Conservation (phyloP, 1,140 invertebrate genomes). For the Sycophila sp. region DNA sequence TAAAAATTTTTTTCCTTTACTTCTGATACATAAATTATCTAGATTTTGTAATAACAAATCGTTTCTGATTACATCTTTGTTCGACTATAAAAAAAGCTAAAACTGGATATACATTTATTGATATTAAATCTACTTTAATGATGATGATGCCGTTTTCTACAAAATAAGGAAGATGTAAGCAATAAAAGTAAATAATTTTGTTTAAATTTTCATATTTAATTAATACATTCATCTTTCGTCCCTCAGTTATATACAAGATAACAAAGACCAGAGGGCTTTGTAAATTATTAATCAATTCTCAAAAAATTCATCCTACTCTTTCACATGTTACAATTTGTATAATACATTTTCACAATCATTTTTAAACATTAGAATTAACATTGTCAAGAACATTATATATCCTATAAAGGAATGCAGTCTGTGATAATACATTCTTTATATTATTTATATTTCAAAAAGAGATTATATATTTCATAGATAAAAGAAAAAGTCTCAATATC, state of each 20-base stretch:
- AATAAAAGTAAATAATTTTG: slow-evolving; percentile 4
- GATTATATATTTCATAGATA: slow-evolving; percentile 11
- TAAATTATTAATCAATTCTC: background rate
- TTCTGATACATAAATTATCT: too few relatives aligned
- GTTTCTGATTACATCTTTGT: too few relatives aligned
- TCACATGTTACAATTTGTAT: slow-evolving; percentile 31
- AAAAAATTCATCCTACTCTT: slow-evolving; percentile 13
- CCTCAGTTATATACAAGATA: slow-evolving; percentile 27
- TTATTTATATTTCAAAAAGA: slow-evolving; percentile 21
- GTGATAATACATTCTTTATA: background rate
- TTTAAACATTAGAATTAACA: slow-evolving; percentile 19
- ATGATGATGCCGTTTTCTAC: too few relatives aligned
- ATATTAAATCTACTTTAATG: too few relatives aligned
- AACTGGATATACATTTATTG: too few relatives aligned
- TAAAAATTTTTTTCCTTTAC: too few relatives aligned
- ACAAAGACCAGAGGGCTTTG: background rate
- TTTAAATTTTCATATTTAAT: slow-evolving; percentile 31
- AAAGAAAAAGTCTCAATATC: background rate
- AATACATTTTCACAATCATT: slow-evolving; percentile 12
- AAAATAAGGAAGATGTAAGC: background rate
- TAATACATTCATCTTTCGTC: slow-evolving; percentile 11
- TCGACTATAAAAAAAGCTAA: too few relatives aligned
- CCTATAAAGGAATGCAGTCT: slow-evolving; percentile 19
- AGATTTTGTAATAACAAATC: background rate
- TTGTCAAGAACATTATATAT: slow-evolving; percentile 10